phyloP scores from a whole-genome alignment of 1,140 invertebrate species.

The Lerema accius region DNA sequence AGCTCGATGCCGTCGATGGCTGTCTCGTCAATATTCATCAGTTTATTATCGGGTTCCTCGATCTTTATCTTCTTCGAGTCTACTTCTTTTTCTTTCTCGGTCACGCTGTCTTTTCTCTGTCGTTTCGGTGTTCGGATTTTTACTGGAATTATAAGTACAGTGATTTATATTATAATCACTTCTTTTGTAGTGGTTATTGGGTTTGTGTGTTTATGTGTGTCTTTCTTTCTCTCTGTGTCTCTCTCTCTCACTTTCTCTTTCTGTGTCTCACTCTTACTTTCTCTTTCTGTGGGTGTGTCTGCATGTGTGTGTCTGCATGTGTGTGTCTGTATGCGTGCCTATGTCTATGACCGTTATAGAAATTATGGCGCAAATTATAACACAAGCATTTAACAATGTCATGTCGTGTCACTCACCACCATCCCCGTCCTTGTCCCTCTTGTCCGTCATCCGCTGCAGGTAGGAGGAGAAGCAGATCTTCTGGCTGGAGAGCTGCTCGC shows the following conservation, averaged over 20 bases:
- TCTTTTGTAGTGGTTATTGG: conserved; percentile 15
- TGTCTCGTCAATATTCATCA: conserved; percentile 78
- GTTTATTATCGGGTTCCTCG: conserved; percentile 57
- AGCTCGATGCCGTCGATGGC: conserved; percentile 80
- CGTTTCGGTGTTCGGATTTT: conserved; percentile 83
- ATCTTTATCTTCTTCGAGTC: conserved; percentile 71
- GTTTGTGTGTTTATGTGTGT: no score
- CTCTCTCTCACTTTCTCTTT: no score
- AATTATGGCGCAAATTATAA: no score
- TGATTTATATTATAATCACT: conserved; percentile 20
- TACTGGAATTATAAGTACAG: conserved; percentile 43
- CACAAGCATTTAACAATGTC: no score
- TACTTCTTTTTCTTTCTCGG: conserved; percentile 75
- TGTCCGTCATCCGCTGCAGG: conserved; percentile 85
- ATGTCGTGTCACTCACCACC: conserved; percentile 42
- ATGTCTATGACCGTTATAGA: no score
- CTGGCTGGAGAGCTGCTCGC: conserved; percentile 88
- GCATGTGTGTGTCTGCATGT: no score
- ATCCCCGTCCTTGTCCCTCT: conserved; percentile 60
- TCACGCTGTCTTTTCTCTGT: conserved; percentile 83
- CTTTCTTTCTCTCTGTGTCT: no score
- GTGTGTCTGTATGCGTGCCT: no score
- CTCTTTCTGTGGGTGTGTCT: no score
- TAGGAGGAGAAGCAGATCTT: conserved; percentile 89
- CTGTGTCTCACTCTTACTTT: no score